phyloP scores from a whole-genome alignment of 2,113 vertebrate species.

The Uropsilus gracilis region DNA sequence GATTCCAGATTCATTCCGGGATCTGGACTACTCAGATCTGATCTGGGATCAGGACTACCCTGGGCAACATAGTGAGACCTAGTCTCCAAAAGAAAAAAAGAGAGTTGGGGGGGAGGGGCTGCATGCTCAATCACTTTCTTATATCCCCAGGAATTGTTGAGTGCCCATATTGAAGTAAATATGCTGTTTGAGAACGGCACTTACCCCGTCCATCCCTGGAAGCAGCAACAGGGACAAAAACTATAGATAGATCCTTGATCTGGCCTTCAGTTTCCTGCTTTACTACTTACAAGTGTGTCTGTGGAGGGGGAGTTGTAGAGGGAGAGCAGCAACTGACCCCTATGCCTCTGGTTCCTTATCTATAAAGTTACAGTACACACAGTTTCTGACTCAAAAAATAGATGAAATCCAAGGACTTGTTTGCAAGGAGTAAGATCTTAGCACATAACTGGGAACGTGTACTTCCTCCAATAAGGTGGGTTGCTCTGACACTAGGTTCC shows the following conservation, averaged over 20 bases:
- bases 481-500: neutral
- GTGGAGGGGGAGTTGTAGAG: no score
- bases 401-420: neutral
- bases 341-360: neutral
- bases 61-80: no score
- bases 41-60: no score
- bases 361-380: neutral
- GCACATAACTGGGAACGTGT: neutral
- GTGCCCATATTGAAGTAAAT: neutral
- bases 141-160: conserved; percentile 14
- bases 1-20: no score
- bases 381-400: neutral
- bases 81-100: no score
- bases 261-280: neutral
- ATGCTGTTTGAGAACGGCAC: neutral
- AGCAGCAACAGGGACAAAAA: neutral
- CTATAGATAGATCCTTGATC: neutral
- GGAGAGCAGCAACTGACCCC: neutral
- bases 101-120: neutral
- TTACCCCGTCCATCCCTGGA: neutral
- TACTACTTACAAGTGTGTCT: neutral
- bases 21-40: no score
- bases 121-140: neutral
- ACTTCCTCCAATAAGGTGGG: neutral
- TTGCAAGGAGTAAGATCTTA: neutral